A percentile compares a stretch with the other conserved stretches of the same genome.
phyloP scores from a whole-genome alignment of 1,140 invertebrate genomes.

The Notospermus geniculatus region DNA sequence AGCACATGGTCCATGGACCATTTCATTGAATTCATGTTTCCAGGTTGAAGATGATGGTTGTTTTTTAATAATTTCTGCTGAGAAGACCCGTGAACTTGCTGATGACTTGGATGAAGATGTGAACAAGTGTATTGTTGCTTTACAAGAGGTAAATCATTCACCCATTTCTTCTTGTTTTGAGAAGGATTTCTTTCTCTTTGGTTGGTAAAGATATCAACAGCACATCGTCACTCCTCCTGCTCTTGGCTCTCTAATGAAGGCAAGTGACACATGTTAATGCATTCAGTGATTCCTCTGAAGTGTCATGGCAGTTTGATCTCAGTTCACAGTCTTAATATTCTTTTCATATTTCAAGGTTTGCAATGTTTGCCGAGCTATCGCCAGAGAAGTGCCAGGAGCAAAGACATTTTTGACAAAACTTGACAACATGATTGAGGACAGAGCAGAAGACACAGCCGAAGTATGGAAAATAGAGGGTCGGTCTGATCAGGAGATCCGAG shows the following conservation, averaged over 20 bases:
- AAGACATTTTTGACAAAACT: constrained; percentile 25
- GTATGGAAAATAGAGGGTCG: constrained; percentile 16
- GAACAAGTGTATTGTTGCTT: constrained; percentile 28
- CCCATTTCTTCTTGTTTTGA: not conserved
- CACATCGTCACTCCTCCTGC: no score
- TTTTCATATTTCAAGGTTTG: constrained; percentile 27
- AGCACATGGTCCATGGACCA: no score
- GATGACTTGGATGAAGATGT: constrained; percentile 29
- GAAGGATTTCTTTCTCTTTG: no score
- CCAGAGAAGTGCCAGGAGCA: constrained; percentile 32
- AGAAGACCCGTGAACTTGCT: constrained; percentile 23
- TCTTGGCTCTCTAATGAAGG: no score
- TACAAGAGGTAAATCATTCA: constrained; percentile 31
- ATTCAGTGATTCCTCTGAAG: no score
- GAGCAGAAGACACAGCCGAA: constrained; percentile 13
- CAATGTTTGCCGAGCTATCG: constrained; percentile 31
- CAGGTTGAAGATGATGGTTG: constrained; percentile 12
- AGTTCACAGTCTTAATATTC: no score
- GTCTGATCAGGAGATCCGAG: constrained; percentile 18
- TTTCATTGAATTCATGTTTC: not conserved
- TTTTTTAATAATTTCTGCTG: constrained; percentile 30
- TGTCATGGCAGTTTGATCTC: no score
- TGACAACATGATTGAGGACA: constrained; percentile 27
- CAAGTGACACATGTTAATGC: no score
- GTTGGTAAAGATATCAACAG: no score